These are phyloP conservation scores for Panzeria rudis DNA, from an alignment of 2,888 invertebrate genomes.

Conservation along the genomic window DNA sequence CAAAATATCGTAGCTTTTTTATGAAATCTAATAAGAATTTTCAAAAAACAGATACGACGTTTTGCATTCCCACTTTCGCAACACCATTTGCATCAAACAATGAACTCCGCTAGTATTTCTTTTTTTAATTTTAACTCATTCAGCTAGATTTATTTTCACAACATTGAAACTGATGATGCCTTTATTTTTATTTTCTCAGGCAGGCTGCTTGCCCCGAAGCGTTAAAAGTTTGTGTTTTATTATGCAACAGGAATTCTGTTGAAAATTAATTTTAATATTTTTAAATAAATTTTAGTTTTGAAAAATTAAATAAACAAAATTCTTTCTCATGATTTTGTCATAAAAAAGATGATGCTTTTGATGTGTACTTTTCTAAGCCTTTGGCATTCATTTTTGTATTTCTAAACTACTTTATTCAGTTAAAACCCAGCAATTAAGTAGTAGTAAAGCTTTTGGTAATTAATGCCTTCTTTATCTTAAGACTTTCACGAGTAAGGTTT, in stretches of 20 bases:
- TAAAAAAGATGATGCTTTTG: slow-evolving; percentile 47
- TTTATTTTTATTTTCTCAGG: slow-evolving; percentile 41
- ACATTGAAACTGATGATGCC: slow-evolving; percentile 18
- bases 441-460: slow-evolving; percentile 64
- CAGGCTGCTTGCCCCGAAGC: slow-evolving; percentile 44
- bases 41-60: too few species aligned
- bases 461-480: slow-evolving; percentile 28
- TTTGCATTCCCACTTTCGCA: too few species aligned
- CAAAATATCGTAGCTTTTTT: too few species aligned
- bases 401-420: neutral
- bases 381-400: slow-evolving; percentile 8
- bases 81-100: too few species aligned
- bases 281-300: slow-evolving; percentile 8
- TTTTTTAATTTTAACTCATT: slow-evolving; percentile 40
- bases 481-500: slow-evolving; percentile 35
- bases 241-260: slow-evolving; percentile 46
- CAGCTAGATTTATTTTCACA: slow-evolving; percentile 24
- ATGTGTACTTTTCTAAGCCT: slow-evolving; percentile 37
- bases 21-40: too few species aligned
- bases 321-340: slow-evolving; percentile 66
- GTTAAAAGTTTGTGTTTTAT: slow-evolving; percentile 27
- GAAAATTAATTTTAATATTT: slow-evolving; percentile 61
- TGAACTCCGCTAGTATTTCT: too few species aligned
- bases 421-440: slow-evolving; percentile 60
- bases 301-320: slow-evolving; percentile 37